Evolutionary conservation across 2,113 vertebrate genomes (phyloP).

Genomic region (Chloropsis hardwickii): DNA sequence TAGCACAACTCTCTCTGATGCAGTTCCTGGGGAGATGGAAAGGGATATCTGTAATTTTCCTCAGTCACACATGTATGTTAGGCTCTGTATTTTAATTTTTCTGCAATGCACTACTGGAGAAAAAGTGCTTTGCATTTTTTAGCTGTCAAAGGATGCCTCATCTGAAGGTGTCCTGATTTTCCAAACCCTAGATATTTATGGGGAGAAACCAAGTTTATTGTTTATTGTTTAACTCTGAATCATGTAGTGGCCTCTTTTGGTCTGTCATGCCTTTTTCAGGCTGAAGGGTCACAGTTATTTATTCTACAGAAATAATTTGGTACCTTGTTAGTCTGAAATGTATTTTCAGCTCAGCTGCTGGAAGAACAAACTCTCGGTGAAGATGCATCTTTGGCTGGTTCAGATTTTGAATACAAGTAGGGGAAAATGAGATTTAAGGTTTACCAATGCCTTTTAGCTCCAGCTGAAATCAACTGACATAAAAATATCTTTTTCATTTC

Average conservation of each 20-base stretch:
- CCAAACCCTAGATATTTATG: rapidly evolving
- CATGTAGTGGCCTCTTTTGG: rapidly evolving
- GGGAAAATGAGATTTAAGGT: not conserved
- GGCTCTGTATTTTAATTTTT: not conserved
- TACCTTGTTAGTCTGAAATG: not conserved
- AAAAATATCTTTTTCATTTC: not conserved
- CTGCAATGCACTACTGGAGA: not conserved
- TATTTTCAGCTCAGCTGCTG: not conserved
- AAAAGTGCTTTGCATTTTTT: not conserved
- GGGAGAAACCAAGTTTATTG: not conserved
- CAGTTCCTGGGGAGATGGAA: not conserved
- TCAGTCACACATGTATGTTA: not conserved
- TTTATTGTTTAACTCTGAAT: not conserved
- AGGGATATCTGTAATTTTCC: not conserved
- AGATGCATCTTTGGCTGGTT: not conserved
- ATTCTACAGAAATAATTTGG: not conserved
- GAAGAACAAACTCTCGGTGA: not conserved
- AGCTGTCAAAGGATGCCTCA: not conserved
- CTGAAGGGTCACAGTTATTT: not conserved
- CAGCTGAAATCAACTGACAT: not conserved
- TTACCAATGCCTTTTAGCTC: not conserved
- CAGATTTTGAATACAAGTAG: not conserved
- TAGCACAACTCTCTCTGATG: not conserved
- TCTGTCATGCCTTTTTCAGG: not conserved
- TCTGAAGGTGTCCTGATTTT: not conserved